Percentiles rank a stretch among this genome's conserved stretches.
These are phyloP conservation scores for Brachyhypopomus gauderio DNA, from an alignment of 2,113 vertebrate species.

Conservation along the genomic window DNA sequence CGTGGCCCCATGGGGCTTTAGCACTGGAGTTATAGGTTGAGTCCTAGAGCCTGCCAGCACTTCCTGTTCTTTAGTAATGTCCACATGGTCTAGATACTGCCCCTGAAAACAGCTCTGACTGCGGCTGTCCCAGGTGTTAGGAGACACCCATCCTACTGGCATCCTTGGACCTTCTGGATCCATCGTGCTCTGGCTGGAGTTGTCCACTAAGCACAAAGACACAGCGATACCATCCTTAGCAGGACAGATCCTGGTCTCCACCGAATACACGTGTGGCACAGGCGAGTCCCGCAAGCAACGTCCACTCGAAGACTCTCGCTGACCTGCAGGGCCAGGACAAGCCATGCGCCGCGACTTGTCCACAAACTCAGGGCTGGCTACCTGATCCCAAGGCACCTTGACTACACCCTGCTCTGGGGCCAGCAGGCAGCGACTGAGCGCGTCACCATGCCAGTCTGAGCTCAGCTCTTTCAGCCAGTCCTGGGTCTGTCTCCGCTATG, in stretches of 20 bases:
- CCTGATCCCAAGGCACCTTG: constrained; percentile 80
- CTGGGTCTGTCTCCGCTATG: constrained; percentile 65
- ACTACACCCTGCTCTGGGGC: constrained; percentile 77
- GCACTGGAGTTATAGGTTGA: constrained; percentile 28
- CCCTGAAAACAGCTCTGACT: constrained; percentile 66
- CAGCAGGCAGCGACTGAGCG: constrained; percentile 80
- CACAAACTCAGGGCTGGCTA: constrained; percentile 82
- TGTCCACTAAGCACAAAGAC: constrained; percentile 61
- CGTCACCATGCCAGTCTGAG: constrained; percentile 59
- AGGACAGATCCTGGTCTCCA: constrained; percentile 52
- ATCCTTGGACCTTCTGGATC: constrained; percentile 63
- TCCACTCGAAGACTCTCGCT: constrained; percentile 42
- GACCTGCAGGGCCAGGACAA: constrained; percentile 47
- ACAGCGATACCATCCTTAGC: constrained; percentile 72
- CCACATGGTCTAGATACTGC: constrained; percentile 84
- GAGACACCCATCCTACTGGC: constrained; percentile 64
- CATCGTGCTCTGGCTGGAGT: constrained; percentile 71
- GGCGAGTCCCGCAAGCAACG: neutral
- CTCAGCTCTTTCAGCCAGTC: constrained; percentile 83
- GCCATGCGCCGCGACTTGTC: constrained; percentile 61
- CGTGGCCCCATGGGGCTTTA: neutral
- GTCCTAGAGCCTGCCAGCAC: constrained; percentile 8
- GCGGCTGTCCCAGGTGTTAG: constrained; percentile 70
- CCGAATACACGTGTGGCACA: neutral
- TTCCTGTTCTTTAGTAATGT: constrained; percentile 61